Percentiles rank a stretch among this genome's conserved stretches.
Evolutionary conservation across 2,797 vertebrate species (phyloP).

Genomic region (Limnodromus scolopaceus): DNA sequence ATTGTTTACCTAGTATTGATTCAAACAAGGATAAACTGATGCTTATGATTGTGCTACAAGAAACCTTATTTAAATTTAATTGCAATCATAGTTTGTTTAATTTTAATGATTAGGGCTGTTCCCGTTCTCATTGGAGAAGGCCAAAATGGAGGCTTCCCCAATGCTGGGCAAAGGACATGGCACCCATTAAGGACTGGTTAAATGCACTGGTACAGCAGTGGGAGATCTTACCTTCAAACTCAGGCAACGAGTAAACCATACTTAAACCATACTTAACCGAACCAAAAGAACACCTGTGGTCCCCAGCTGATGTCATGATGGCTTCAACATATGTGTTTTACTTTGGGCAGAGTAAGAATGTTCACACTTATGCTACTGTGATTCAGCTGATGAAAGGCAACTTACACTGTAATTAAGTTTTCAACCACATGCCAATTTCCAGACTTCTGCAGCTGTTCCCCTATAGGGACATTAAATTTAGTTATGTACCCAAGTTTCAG

Average conservation of each 20-base stretch:
- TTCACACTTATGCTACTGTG: background rate
- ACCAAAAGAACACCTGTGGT: background rate
- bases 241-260: background rate
- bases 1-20: background rate
- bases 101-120: background rate
- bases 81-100: background rate
- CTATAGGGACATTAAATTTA: background rate
- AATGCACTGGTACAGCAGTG: background rate
- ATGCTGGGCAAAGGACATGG: background rate
- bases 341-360: background rate
- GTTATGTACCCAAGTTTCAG: background rate
- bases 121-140: background rate
- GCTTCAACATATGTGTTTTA: background rate
- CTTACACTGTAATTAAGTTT: fast-evolving
- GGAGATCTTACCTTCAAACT: background rate
- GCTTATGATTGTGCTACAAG: background rate
- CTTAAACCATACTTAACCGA: background rate
- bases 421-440: background rate
- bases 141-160: background rate
- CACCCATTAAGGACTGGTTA: background rate
- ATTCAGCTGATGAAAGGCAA: background rate
- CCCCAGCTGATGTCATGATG: background rate
- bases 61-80: background rate
- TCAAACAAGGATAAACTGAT: background rate
- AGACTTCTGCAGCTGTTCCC: background rate